Evolutionary conservation across 1,140 invertebrate genomes (phyloP).

Genomic region (Hycleus cichorii): DNA sequence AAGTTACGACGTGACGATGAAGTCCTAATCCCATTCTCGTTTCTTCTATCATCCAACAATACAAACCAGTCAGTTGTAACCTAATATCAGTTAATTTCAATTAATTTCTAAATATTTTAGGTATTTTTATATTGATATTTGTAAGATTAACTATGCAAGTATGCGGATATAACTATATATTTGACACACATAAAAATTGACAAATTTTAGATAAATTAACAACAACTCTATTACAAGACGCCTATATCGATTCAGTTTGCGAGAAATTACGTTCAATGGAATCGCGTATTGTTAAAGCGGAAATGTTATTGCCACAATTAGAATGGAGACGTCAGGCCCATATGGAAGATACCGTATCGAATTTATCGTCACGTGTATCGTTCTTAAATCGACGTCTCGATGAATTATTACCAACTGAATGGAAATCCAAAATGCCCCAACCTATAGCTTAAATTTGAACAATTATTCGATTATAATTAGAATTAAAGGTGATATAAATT

Average conservation of each 20-base stretch:
- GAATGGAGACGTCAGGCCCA: conserved; percentile 35
- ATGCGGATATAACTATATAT: neutral
- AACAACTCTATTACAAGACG: conserved; percentile 36
- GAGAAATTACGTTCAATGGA: conserved; percentile 36
- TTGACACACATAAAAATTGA: neutral
- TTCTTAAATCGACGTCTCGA: conserved; percentile 38
- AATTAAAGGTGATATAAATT: too few relatives aligned
- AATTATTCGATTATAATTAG: too few relatives aligned
- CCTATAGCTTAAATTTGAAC: conserved; percentile 13
- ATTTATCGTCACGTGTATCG: conserved; percentile 31
- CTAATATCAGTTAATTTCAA: conserved; percentile 2
- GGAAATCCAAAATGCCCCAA: conserved; percentile 30
- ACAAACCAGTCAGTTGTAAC: conserved; percentile 3
- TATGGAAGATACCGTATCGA: conserved; percentile 35
- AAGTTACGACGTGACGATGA: conserved; percentile 35
- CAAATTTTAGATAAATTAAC: conserved; percentile 23
- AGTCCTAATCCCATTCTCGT: conserved; percentile 33
- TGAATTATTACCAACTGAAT: conserved; percentile 35
- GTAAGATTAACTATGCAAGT: conserved; percentile 27
- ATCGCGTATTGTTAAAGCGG: conserved; percentile 33
- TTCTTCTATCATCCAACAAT: conserved; percentile 25
- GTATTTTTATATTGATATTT: conserved; percentile 27
- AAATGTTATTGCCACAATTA: conserved; percentile 36
- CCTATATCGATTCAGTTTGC: conserved; percentile 38
- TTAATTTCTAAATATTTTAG: conserved; percentile 20